A percentile compares a stretch with the other conserved stretches of the same genome.
Conservation (phyloP, 1,140 invertebrate genomes). For the Copidosoma floridanum region DNA sequence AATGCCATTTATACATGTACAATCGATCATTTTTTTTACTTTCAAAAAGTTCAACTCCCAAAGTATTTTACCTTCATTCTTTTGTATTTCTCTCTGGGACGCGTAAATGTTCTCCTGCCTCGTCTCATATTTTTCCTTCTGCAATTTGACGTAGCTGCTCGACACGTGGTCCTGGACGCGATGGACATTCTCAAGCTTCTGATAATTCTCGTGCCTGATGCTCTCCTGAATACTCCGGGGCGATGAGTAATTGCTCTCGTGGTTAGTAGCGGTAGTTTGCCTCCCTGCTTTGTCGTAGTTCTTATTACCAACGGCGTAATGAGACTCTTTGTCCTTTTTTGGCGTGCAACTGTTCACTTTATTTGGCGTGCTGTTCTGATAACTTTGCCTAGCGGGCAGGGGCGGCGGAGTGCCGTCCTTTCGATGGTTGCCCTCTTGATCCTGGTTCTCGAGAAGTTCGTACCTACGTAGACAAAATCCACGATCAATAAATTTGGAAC, state of each 20-base stretch:
- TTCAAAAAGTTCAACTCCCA: no score
- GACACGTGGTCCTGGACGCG: conserved; percentile 39
- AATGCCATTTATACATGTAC: no score
- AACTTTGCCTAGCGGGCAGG: conserved; percentile 54
- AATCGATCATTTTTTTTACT: background rate
- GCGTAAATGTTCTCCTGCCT: conserved; percentile 50
- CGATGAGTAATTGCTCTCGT: conserved; percentile 48
- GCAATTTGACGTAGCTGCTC: conserved; percentile 47
- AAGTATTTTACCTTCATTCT: conserved; percentile 36
- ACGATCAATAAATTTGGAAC: no score
- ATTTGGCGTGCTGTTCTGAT: conserved; percentile 37
- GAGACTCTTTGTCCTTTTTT: conserved; percentile 48
- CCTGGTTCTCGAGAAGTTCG: conserved; percentile 57
- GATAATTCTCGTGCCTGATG: conserved; percentile 46
- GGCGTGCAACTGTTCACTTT: conserved; percentile 28
- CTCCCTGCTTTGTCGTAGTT: conserved; percentile 38
- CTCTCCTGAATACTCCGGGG: conserved; percentile 45
- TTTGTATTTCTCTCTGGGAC: conserved; percentile 46
- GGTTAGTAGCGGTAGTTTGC: conserved; percentile 46
- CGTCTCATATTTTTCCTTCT: conserved; percentile 51
- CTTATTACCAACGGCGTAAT: conserved; percentile 41
- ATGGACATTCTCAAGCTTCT: conserved; percentile 44
- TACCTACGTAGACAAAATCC: no score
- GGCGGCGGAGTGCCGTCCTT: conserved; percentile 56
- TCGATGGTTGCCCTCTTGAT: conserved; percentile 43